phyloP scores from a whole-genome alignment of 2,888 invertebrate genomes.

The Oscheius onirici region DNA sequence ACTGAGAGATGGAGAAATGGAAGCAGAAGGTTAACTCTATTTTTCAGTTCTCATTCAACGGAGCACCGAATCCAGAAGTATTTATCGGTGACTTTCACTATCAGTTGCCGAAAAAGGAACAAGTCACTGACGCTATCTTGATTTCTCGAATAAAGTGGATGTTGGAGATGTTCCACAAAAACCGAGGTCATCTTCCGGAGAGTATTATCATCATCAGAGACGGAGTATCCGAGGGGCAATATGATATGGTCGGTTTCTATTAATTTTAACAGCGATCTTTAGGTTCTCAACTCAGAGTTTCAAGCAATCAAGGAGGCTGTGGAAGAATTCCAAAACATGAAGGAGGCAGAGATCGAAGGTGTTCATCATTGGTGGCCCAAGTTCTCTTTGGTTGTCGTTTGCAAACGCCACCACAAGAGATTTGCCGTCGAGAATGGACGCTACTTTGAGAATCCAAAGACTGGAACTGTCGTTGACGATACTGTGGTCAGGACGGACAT shows the following conservation, averaged over 20 bases:
- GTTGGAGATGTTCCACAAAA: constrained; percentile 28
- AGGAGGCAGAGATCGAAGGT: not conserved
- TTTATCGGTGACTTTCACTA: constrained; percentile 54
- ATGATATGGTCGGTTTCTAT: constrained; percentile 35
- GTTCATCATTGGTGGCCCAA: constrained; percentile 40
- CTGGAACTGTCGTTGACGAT: constrained; percentile 51
- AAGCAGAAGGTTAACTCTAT: no score
- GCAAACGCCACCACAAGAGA: constrained; percentile 59
- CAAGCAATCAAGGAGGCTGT: constrained; percentile 36
- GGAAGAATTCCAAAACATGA: constrained; percentile 10
- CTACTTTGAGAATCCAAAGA: constrained; percentile 40
- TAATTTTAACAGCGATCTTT: not conserved
- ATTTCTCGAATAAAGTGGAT: constrained; percentile 38
- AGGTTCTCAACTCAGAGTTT: constrained; percentile 39
- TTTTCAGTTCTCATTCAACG: constrained; percentile 19
- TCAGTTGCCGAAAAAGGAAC: constrained; percentile 41
- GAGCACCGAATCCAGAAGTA: not conserved
- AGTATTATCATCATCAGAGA: constrained; percentile 44
- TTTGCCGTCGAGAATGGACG: constrained; percentile 32
- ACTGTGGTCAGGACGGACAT: constrained; percentile 44
- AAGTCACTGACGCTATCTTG: constrained; percentile 36
- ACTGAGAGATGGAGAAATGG: no score
- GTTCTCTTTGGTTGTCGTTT: constrained; percentile 54
- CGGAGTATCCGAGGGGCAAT: constrained; percentile 53
- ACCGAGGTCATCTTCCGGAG: constrained; percentile 34